Evolutionary conservation across 2,113 vertebrate genomes (phyloP), one percentile per base, ranked within the genome.

Genomic region (Semicossyphus pulcher): DNA sequence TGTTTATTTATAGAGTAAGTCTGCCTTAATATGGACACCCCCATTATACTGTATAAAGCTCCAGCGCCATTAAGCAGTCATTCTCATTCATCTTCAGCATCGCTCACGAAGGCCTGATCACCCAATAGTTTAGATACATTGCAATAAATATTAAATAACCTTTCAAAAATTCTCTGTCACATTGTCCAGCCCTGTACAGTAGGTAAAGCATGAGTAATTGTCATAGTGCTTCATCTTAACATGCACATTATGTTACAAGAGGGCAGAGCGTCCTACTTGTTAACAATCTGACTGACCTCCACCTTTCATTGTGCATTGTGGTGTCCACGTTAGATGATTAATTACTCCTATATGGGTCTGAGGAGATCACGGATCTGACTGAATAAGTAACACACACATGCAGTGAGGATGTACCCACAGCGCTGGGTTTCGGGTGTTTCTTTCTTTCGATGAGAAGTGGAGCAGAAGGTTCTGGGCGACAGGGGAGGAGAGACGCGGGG

Each of bases 381-480:
- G 36, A 48, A 76, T 63, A 78, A 72, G 77, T 28, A 77, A 56
- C 74, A 44, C 61, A 57, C 59, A 42, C 65, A 65, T 47, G n/a
- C 39, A 3, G 29, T 60, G 54, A 73, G 70, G 62, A 68, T 68
- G 64, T 66, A 73, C 66, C 70, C 61, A 56, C 21, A 61, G 57
- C 28, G 8, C 39, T 54, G 21, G 39, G 59, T 61, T 83, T 88
- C 61, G 60, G 76, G 83, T 87, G 62, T 80, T 78, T 90, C 81
- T 86, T 65, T 51, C 72, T 81, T 56, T 67, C n/a, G 74, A 83
- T 64, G 71, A 89, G 86, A 91, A 92, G 80, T 92, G 72, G 89
- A 89, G 87, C 90, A 90, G 84, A 87, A 88, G 83, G 86, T 89
- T 84, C 83, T 81, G 84, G 79, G 53, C 66, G 59, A 80, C 63